Percentiles rank a stretch among this genome's conserved stretches.
Evolutionary conservation across 2,113 vertebrate species (phyloP).

Genomic region (Lophius piscatorius): DNA sequence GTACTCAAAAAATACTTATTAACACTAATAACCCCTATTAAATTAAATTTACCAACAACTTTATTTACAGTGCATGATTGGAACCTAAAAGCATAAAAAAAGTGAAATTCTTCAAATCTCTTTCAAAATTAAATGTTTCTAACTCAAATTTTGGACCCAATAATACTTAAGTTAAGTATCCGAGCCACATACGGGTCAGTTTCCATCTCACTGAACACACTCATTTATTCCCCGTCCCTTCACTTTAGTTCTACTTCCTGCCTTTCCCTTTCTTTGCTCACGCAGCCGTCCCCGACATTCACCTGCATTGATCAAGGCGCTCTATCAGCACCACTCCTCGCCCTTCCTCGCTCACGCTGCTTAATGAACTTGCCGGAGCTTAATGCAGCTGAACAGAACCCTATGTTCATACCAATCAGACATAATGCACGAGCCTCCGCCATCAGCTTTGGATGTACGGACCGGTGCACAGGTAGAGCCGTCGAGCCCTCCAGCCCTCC

Average conservation of each 20-base stretch:
- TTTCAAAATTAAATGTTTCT: background rate
- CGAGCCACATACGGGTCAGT: no score
- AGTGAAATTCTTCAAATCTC: no score
- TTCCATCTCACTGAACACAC: background rate
- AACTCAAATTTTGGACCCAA: no score
- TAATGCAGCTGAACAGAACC: conserved; percentile 66
- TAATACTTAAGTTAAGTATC: no score
- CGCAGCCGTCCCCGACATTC: conserved; percentile 60
- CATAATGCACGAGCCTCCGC: conserved; percentile 27
- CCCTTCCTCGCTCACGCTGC: conserved; percentile 61
- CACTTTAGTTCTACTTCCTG: conserved; percentile 7
- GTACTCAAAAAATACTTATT: no score
- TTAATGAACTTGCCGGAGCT: conserved; percentile 72
- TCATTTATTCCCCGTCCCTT: background rate
- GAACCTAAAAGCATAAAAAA: no score
- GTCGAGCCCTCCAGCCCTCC: no score
- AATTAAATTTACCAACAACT: no score
- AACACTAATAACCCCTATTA: no score
- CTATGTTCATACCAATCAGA: conserved; percentile 72
- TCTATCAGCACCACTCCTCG: conserved; percentile 51
- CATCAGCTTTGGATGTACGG: conserved; percentile 53
- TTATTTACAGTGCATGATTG: no score
- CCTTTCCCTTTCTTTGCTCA: conserved; percentile 4
- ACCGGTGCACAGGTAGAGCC: conserved; percentile 55
- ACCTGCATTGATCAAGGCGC: conserved; percentile 61